Base-by-base conservation (phyloP, 2,113 vertebrate species). In the Malurus elegans region DNA sequence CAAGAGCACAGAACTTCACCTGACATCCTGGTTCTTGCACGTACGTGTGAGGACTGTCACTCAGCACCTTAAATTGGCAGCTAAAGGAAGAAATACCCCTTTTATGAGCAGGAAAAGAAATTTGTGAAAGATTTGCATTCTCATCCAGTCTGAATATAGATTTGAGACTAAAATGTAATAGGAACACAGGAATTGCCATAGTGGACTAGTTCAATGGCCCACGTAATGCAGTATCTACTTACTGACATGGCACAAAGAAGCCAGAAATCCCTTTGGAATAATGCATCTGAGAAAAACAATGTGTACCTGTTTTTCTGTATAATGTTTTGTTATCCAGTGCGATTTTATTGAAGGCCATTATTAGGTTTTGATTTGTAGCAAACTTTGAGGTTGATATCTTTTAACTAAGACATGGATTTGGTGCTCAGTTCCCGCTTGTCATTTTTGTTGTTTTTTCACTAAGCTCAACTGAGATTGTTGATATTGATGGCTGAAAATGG, bases 341-440 rank as follows among this genome's bases (percentile, higher is more conserved):
- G 13, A 9, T 1, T 75, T 78, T 71, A 71, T 10, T 71, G 48
- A 87, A 81, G 23, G 10, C 1, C 19, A 13, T 44, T 81, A 40
- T n/a, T 15, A 54, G 9, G 15, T 47, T 71, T 62, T 66, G 8
- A 15, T 64, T 40, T 51, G 14, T 17, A 79, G 18, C 16, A 56
- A 47, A 42, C 1, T 9, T 16, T 74, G 29, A 54, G 53, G 8
- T 10, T 9, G 10, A 10, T 45, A 42, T 32, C 7, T 44, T 38
- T 64, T 44, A 80, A 65, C 8, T 17, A 24, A 48, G 10, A 3
- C 13, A 40, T 12, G 2, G 8, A 7, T 76, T 73, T 45, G 12
- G 2, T 29, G 8, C 8, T 17, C 6, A 12, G 4, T 47, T 88
- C 4, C 0, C 6, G 2, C 3, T 44, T 56, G 6, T 6, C 12